Conservation (phyloP, 2,888 invertebrate species). For the Physocephala rufipes region DNA sequence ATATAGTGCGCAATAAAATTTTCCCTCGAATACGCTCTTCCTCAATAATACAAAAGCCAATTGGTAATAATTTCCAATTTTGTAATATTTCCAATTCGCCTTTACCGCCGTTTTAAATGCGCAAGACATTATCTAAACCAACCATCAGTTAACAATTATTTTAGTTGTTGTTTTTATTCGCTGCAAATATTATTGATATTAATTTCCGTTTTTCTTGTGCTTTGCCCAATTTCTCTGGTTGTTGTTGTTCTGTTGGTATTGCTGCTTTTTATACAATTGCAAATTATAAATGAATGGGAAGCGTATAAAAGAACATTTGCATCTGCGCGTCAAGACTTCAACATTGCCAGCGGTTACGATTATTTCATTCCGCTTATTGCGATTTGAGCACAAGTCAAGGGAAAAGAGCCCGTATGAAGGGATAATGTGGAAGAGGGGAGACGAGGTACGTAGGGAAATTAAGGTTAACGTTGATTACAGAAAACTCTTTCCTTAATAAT, state of each 20-base stretch:
- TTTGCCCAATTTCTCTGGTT: background rate
- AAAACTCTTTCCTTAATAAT: slow-evolving; percentile 23
- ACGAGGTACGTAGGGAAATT: background rate
- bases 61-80: too few species aligned
- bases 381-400: slow-evolving; percentile 45
- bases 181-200: background rate
- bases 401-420: slow-evolving; percentile 7
- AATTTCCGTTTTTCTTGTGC: background rate
- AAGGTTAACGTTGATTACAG: slow-evolving; percentile 25
- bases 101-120: too few species aligned
- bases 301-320: slow-evolving; percentile 17
- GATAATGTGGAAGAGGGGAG: background rate
- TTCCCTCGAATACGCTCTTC: too few species aligned
- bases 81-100: too few species aligned
- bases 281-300: background rate
- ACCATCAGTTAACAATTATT: background rate
- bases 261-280: slow-evolving; percentile 1
- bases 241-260: slow-evolving; percentile 18
- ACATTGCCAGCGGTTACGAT: slow-evolving; percentile 12
- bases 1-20: too few species aligned
- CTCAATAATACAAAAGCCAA: too few species aligned
- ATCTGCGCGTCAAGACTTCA: slow-evolving; percentile 17
- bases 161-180: background rate
- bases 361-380: slow-evolving; percentile 46
- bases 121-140: background rate